These are phyloP conservation scores for Tetramorium simillimum DNA, from an alignment of 1,140 invertebrate species.

Conservation along the genomic window DNA sequence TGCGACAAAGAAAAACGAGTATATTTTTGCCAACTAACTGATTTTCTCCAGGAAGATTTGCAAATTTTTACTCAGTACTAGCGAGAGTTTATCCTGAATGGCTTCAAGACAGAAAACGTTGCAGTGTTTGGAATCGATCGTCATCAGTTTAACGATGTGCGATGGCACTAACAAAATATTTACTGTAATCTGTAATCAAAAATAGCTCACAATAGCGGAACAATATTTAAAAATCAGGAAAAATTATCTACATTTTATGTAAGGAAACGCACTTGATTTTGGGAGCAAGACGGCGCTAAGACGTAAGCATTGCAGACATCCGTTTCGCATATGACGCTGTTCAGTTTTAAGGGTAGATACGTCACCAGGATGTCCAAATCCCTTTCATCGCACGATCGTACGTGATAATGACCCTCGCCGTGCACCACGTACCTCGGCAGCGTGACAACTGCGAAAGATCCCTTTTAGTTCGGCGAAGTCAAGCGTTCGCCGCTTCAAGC, in stretches of 20 bases:
- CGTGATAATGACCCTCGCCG: slow-evolving; percentile 29
- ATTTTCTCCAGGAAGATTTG: slow-evolving; percentile 72
- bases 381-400: slow-evolving; percentile 36
- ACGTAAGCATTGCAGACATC: slow-evolving; percentile 46
- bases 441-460: slow-evolving; percentile 22
- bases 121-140: slow-evolving; percentile 72
- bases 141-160: slow-evolving; percentile 73
- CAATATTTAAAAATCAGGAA: not conserved
- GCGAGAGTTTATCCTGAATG: slow-evolving; percentile 77
- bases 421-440: slow-evolving; percentile 29
- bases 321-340: slow-evolving; percentile 28
- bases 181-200: slow-evolving; percentile 62
- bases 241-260: not conserved
- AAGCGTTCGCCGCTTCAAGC: not conserved
- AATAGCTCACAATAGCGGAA: not conserved
- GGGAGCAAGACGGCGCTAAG: slow-evolving; percentile 33
- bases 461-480: not conserved
- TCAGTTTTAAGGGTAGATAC: slow-evolving; percentile 40
- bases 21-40: slow-evolving; percentile 72
- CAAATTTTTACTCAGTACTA: slow-evolving; percentile 76
- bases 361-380: slow-evolving; percentile 22
- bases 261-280: not conserved
- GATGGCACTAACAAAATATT: slow-evolving; percentile 75
- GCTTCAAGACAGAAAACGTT: slow-evolving; percentile 78
- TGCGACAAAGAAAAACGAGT: slow-evolving; percentile 17